Evolutionary conservation across 2,113 vertebrate genomes (phyloP).

Genomic region (Oenanthe melanoleuca): DNA sequence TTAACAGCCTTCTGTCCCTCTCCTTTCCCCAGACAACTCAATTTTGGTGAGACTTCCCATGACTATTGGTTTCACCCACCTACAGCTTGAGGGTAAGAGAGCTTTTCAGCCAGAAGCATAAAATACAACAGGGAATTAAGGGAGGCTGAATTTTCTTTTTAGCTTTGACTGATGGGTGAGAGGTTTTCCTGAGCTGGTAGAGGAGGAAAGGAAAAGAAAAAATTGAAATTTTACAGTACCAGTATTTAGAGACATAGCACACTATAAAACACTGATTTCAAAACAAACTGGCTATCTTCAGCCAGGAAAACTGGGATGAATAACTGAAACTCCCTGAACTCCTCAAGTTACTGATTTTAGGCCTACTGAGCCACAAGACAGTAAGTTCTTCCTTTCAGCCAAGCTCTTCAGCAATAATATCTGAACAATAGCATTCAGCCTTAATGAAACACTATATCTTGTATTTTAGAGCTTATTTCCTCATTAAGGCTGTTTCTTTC

Average conservation of each 20-base stretch:
- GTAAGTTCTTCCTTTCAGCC: not conserved
- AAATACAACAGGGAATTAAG: not conserved
- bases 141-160: not conserved
- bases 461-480: not conserved
- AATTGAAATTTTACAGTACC: not conserved
- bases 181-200: not conserved
- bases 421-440: not conserved
- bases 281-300: not conserved
- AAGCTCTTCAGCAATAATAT: not conserved
- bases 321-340: not conserved
- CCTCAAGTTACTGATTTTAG: not conserved
- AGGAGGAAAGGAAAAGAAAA: not conserved
- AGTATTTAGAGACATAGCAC: not conserved
- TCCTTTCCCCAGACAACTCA: not conserved
- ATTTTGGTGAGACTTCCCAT: not conserved
- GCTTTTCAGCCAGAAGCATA: not conserved
- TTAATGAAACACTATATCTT: conserved; percentile 2
- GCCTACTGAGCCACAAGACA: not conserved
- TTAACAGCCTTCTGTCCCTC: not conserved
- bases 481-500: conserved; percentile 35
- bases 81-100: not conserved
- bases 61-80: not conserved
- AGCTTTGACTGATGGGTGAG: not conserved
- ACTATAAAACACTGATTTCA: not conserved
- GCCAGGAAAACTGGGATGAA: not conserved